Percentiles rank a stretch among this genome's conserved stretches.
Conservation (phyloP, 2,797 vertebrate species). For the Pelochelys cantorii region DNA sequence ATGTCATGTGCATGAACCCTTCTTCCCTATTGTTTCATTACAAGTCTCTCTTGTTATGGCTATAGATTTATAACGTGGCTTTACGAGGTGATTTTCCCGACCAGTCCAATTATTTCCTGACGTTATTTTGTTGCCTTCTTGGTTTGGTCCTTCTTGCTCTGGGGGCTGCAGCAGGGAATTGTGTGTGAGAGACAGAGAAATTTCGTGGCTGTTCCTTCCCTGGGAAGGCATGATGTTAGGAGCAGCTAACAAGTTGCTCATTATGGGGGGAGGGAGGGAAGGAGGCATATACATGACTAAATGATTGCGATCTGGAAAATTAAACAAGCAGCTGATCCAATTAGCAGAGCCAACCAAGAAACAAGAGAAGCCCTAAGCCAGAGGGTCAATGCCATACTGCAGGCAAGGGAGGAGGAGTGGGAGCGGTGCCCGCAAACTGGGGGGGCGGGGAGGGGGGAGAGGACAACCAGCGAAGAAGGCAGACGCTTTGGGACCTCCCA, state of each 20-base stretch:
- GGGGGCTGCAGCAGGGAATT: neutral
- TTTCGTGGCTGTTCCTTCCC: neutral
- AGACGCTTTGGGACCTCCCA: neutral
- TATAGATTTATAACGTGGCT: neutral
- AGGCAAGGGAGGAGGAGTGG: slow-evolving; percentile 25
- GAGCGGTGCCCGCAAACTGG: neutral
- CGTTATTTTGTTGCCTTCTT: neutral
- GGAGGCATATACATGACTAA: slow-evolving; percentile 40
- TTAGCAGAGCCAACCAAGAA: slow-evolving; percentile 68
- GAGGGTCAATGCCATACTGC: slow-evolving; percentile 41
- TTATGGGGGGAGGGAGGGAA: slow-evolving; percentile 20
- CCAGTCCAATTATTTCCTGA: neutral
- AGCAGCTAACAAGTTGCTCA: slow-evolving; percentile 53
- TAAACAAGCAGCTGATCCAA: slow-evolving; percentile 69
- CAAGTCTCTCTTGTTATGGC: neutral
- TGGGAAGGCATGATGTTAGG: neutral
- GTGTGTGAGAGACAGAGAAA: neutral
- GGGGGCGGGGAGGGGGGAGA: neutral
- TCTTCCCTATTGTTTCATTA: neutral
- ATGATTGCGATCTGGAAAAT: slow-evolving; percentile 64
- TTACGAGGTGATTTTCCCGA: neutral
- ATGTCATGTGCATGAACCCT: neutral
- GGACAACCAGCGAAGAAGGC: neutral
- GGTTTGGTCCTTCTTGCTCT: neutral
- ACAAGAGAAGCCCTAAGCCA: slow-evolving; percentile 28